Evolutionary conservation across 2,888 invertebrate species (phyloP), one percentile per base, ranked within the genome.

Genomic region (Trissolcus brochymenae): DNA sequence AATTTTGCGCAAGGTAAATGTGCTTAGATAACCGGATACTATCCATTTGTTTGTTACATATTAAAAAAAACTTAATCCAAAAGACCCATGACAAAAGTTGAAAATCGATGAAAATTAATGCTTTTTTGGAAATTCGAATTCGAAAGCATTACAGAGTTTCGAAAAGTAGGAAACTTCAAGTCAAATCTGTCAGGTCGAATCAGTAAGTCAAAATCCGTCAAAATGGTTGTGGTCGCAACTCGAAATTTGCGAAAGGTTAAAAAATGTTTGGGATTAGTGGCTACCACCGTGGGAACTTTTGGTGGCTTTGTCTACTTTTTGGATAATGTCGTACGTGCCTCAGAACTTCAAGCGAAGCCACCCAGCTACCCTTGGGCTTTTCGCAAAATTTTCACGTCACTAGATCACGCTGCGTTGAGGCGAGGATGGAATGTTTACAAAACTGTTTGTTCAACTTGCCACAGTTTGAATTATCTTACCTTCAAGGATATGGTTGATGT

Each of bases 381-480:
- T 85, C 91, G 57, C 16, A 43, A 49, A 43, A 25, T 59, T 19
- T 91, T 60, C 95, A 96, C 25, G 83, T 92, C 97, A 14, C 90
- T 96, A 75, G 98, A 98, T 89, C 97, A 97, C 90, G 93, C 94
- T 80, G 93, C 96, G 83, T 89, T 96, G 50, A 93, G 96, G 49
- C 93, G 97, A 80, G 97, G 96, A 35, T 97, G 95, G 88, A 91
- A 21, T 7, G 98, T 99, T 6, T 99, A 99, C 92, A 98, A 98
- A 90, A 96, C 97, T 90, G 98, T 99, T 59, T 99, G 99, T 90
- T 94, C 97, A 66, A 97, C 98, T 3, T 99, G 99, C 87, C 99
- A 99, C 91, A 97, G 98, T 59, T 90, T 99, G 92, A 92, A 94
- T 86, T 98, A 93, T 90, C 92, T 99, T 83, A 94, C 94, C 57